A percentile compares a stretch with the other conserved stretches of the same genome.
These are phyloP conservation scores for Eulemur coronatus DNA, from an alignment of 2,797 vertebrate species.

Conservation along the genomic window DNA sequence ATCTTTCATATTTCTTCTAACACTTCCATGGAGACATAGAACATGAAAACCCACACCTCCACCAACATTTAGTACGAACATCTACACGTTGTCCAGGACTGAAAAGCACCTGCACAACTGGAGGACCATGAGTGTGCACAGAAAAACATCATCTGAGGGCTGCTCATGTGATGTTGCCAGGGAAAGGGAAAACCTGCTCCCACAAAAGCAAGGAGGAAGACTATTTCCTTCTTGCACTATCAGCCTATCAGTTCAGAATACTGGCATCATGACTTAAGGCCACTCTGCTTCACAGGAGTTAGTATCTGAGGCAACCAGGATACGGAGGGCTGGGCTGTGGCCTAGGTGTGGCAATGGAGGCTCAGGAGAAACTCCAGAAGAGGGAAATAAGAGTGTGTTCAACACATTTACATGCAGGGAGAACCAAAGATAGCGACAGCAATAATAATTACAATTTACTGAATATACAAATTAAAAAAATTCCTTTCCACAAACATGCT, in stretches of 20 bases:
- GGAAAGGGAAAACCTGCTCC: neutral
- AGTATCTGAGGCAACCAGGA: neutral
- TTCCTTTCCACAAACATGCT: neutral
- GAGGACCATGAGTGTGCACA: neutral
- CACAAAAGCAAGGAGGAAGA: neutral
- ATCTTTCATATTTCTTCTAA: neutral
- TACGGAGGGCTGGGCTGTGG: no score
- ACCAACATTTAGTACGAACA: neutral
- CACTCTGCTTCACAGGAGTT: neutral
- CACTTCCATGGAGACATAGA: neutral
- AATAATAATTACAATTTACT: neutral
- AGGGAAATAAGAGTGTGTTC: neutral
- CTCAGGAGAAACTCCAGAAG: fast-evolving
- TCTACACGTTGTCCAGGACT: neutral
- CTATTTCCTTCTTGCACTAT: neutral
- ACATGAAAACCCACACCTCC: neutral
- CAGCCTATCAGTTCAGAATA: neutral
- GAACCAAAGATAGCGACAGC: neutral
- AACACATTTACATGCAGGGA: neutral
- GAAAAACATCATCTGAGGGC: neutral
- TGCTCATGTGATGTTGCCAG: neutral
- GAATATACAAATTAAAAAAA: neutral
- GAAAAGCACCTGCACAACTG: neutral
- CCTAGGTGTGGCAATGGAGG: no score
- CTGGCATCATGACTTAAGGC: neutral